Evolutionary conservation across 2,113 vertebrate genomes (phyloP).

Genomic region (Grammatotria lemairii): DNA sequence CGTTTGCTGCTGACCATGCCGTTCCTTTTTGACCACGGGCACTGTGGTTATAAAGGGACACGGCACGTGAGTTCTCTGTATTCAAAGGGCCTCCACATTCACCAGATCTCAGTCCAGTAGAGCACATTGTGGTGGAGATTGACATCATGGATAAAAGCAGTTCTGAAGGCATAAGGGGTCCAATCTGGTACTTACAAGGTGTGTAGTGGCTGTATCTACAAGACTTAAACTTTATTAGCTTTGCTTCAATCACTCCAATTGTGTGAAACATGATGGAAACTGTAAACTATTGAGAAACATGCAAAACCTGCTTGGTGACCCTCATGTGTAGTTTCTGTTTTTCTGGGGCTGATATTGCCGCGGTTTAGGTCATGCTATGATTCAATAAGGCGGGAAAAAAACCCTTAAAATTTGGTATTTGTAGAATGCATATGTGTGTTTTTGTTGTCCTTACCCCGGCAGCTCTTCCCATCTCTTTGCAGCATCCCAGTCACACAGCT

Average conservation of each 20-base stretch:
- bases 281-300: not conserved
- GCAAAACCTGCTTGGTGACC: not conserved
- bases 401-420: accelerated
- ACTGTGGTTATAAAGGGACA: not conserved
- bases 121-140: not conserved
- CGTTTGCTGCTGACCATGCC: not conserved
- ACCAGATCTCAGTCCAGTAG: accelerated
- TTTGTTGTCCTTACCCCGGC: constrained; percentile 71
- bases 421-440: not conserved
- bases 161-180: not conserved
- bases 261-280: not conserved
- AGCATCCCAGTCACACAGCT: constrained; percentile 92
- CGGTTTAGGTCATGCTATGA: not conserved
- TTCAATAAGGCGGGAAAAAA: not conserved
- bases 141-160: not conserved
- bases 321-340: not conserved
- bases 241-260: not conserved
- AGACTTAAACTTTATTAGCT: not conserved
- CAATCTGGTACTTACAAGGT: accelerated
- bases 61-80: not conserved
- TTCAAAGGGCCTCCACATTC: not conserved
- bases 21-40: not conserved
- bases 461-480: constrained; percentile 85
- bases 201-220: not conserved
- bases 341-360: not conserved